Evolutionary conservation across 2,797 vertebrate genomes (phyloP).

Genomic region (Anolis apletophallus): DNA sequence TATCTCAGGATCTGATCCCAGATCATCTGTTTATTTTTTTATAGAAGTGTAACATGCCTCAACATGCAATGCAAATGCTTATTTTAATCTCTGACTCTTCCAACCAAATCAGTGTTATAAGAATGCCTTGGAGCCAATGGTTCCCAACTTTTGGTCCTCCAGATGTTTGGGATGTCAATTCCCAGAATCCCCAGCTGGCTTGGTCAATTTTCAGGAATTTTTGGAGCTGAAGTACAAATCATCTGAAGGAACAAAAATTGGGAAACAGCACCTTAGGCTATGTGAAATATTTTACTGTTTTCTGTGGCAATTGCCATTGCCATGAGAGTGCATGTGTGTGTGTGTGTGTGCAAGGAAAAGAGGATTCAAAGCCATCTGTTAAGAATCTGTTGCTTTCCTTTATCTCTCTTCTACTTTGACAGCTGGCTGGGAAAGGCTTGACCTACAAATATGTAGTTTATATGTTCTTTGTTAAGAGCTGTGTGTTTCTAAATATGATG

Average conservation of each 20-base stretch:
- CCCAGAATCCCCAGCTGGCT: too few relatives aligned
- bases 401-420: not conserved
- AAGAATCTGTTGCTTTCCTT: not conserved
- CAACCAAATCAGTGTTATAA: not conserved
- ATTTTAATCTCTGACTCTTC: not conserved
- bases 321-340: not conserved
- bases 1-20: too few relatives aligned
- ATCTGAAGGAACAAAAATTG: too few relatives aligned
- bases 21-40: not conserved
- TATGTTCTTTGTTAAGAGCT: not conserved
- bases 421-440: not conserved
- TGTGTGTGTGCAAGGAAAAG: not conserved
- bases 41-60: not conserved
- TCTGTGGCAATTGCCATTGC: too few relatives aligned
- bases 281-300: not conserved
- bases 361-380: not conserved
- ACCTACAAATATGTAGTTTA: not conserved
- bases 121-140: not conserved
- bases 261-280: not conserved
- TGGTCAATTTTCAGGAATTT: too few relatives aligned
- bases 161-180: too few relatives aligned
- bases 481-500: not conserved
- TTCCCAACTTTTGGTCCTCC: too few relatives aligned
- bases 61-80: not conserved
- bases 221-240: too few relatives aligned